Base-by-base conservation (phyloP, 2,888 invertebrate species). In the Dione vanillae region DNA sequence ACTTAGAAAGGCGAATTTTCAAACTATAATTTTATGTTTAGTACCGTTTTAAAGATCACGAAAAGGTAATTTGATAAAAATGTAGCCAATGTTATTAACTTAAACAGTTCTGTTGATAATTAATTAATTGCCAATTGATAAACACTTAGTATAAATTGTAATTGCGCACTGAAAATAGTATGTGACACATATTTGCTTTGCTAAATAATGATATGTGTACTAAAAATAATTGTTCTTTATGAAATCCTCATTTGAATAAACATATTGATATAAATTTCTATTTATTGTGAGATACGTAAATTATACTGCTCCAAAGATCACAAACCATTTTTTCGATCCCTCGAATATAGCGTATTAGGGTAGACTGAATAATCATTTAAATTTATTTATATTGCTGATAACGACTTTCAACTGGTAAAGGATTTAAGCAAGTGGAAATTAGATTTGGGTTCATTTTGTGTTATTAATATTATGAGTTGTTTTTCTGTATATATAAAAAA, bases 401-500 rank as follows among this genome's bases (percentile, higher is more conserved):
- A 54, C 61, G 37, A 52, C 54, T 68, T 68, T 62, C 52, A 62
- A 64, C 54, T 64, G 47, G 52, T 62, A 51, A 62, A 51, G 45
- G 54, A 68, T 62, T 68, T 62, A 68, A 62, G 59, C 52, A 54
- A 68, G 68, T 68, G 68, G 47, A 68, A 68, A 68, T 62, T 45
- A 54, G 45, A 49, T 64, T 49, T 37, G n/a, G 19, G 35, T 40
- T 19, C 16, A 49, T 49, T 64, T 49, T 40, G 49, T 16, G 49
- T 16, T 14, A 14, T 14, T 37, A 19, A 37, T 47, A 35, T 14
- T 47, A 16, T 2, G 14, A n/a, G n/a, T n/a, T 59, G 5, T 20
- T 9, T 52, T 5, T 27, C 27, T 27, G 27, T 27, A 5, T 2
- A 27, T 27, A 27, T 27, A 27, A 5, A 52, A 52, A 11, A 52